Evolutionary conservation across 1,140 invertebrate species (phyloP).

Genomic region (Drosophila santomea): DNA sequence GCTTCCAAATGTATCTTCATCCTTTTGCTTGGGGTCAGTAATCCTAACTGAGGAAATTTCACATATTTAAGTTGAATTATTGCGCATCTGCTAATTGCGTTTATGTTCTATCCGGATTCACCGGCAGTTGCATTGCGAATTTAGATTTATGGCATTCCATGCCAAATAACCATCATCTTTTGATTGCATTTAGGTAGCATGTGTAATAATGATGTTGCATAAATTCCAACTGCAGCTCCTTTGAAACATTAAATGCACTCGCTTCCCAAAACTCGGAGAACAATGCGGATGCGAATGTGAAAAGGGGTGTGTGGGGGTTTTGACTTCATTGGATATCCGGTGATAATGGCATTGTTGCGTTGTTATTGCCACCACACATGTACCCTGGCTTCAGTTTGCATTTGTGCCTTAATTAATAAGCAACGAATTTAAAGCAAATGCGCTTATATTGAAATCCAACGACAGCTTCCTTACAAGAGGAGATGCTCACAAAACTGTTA

Average conservation of each 20-base stretch:
- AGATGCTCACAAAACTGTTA: constrained; percentile 3
- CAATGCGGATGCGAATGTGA: constrained; percentile 16
- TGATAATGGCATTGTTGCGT: constrained; percentile 27
- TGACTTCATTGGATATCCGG: constrained; percentile 42
- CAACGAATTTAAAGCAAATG: constrained; percentile 54
- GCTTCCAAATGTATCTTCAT: constrained; percentile 30
- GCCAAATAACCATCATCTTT: constrained; percentile 1
- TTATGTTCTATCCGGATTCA: background rate
- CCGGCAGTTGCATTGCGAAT: constrained; percentile 9
- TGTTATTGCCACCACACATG: constrained; percentile 26
- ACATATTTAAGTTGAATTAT: constrained; percentile 4
- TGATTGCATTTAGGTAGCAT: constrained; percentile 25
- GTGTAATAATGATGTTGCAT: constrained; percentile 70
- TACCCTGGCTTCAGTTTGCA: constrained; percentile 53
- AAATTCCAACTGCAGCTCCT: constrained; percentile 32
- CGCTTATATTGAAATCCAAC: background rate
- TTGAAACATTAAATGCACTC: constrained; percentile 45
- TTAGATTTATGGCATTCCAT: constrained; percentile 22
- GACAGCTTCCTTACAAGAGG: background rate
- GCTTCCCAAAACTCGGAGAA: constrained; percentile 19
- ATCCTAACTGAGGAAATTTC: constrained; percentile 12
- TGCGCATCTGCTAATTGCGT: background rate
- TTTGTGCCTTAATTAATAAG: constrained; percentile 74
- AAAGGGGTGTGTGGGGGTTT: background rate
- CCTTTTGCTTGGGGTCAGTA: constrained; percentile 8